Base-by-base conservation (phyloP, 37 sponge, comb jelly and placozoan species). In the Halisarca cf. caerulea region DNA sequence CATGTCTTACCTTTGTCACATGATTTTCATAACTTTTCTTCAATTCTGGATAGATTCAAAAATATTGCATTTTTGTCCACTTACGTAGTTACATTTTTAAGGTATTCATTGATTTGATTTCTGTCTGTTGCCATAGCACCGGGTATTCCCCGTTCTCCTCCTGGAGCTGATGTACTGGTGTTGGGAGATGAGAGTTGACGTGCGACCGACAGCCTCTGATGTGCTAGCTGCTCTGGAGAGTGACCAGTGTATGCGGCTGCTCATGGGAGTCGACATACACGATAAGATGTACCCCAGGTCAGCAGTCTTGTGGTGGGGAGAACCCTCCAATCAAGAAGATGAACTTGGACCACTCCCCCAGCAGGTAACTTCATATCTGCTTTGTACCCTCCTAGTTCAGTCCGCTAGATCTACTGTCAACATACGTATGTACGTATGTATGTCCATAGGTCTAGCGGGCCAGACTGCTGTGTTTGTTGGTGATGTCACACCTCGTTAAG, bases 101-200 rank as follows among this genome's bases (percentile, higher is more conserved):
- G n/a, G n/a, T n/a, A n/a, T n/a, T n/a, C n/a, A n/a, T n/a, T n/a
- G n/a, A n/a, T n/a, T n/a, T n/a, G n/a, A n/a, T n/a, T n/a, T n/a
- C n/a, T n/a, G n/a, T n/a, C n/a, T 38, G 17, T 61, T 40, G 25
- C 30, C 47, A 40, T 24, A 88, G 93, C 90, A 95, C 62, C 81
- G 90, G 14, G 70, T 72, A 23, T 86, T 86, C 51, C 89, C 90
- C 18, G 85, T 96, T 0, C 81, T 96, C 36, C 83, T 93, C 28
- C 74, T 94, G 17, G 96, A 96, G 75, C 87, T 96, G 39, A 96
- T 96, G 96, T 85, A 79, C 23, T 92, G 96, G 93, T 93, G 93
- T 82, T 96, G 96, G 96, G 89, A 96, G 58, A 89, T 90, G 59
- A 35, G 78, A 25, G 84, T 89, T 0, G 92, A 88, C 33, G 40